Conservation (phyloP, 1,140 invertebrate species). For the Aphelenchoides avenae region DNA sequence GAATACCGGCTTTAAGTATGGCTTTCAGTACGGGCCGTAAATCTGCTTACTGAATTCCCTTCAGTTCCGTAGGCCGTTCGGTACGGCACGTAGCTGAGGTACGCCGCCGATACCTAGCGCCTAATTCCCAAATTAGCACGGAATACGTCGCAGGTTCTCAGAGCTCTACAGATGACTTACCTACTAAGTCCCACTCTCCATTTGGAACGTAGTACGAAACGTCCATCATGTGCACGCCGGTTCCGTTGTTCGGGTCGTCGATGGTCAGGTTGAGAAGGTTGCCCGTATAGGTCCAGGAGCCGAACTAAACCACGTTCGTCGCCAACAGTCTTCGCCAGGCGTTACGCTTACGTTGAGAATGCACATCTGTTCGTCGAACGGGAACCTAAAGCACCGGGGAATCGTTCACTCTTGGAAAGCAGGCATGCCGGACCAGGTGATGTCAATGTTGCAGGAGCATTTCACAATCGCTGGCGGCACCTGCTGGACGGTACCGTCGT, state of each 20-base stretch:
- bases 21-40: too few species aligned
- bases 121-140: too few species aligned
- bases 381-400: conserved; percentile 26
- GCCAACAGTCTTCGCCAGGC: too few species aligned
- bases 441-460: conserved; percentile 97
- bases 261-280: conserved; percentile 63
- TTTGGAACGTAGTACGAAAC: conserved; percentile 62
- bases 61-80: too few species aligned
- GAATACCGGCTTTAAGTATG: too few species aligned
- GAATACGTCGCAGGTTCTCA: conserved; percentile 60
- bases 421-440: conserved; percentile 79
- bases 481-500: conserved; percentile 89
- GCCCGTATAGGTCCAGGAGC: conserved; percentile 90
- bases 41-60: too few species aligned
- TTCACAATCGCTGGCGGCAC: conserved; percentile 96
- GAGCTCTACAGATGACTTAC: too few species aligned
- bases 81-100: too few species aligned
- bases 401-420: neutral
- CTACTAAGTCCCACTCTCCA: too few species aligned
- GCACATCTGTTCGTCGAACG: conserved; percentile 61
- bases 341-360: conserved; percentile 56
- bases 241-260: conserved; percentile 31
- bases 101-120: too few species aligned
- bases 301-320: conserved; percentile 67
- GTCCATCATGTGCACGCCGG: conserved; percentile 63